phyloP scores from a whole-genome alignment of 64 coral and sea anemone species.

The Platygyra sinensis region DNA sequence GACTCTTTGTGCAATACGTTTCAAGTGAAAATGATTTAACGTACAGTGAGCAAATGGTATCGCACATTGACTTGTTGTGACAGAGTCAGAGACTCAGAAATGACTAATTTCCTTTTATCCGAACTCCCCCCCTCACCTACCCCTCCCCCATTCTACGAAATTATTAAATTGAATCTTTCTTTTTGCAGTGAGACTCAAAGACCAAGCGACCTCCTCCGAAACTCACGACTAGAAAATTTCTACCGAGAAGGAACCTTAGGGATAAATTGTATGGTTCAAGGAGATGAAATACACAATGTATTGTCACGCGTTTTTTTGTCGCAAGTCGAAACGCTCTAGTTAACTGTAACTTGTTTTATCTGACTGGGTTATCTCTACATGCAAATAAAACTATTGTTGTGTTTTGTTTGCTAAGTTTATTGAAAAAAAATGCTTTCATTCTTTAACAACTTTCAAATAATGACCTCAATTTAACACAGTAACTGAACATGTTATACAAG shows the following conservation, averaged over 20 bases:
- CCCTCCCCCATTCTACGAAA: no score
- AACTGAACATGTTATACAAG: background rate
- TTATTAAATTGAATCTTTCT: background rate
- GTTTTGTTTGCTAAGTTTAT: background rate
- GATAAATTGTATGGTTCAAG: no score
- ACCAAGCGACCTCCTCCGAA: background rate
- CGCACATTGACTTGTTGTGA: no score
- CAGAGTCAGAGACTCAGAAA: no score
- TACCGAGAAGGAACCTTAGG: background rate
- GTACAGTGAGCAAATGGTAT: no score
- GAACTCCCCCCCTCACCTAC: no score
- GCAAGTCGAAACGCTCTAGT: no score
- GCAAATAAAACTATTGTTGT: background rate
- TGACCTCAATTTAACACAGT: no score
- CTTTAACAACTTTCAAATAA: background rate
- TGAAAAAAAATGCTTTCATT: background rate
- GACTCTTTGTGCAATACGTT: no score
- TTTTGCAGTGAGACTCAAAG: constrained; percentile 6
- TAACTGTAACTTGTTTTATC: background rate
- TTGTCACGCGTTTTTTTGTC: no score
- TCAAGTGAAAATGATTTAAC: no score
- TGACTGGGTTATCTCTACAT: background rate
- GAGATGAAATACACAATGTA: background rate
- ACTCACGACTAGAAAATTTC: background rate
- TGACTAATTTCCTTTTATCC: no score